Conservation (phyloP, 2,113 vertebrate species). For the Indicator indicator region DNA sequence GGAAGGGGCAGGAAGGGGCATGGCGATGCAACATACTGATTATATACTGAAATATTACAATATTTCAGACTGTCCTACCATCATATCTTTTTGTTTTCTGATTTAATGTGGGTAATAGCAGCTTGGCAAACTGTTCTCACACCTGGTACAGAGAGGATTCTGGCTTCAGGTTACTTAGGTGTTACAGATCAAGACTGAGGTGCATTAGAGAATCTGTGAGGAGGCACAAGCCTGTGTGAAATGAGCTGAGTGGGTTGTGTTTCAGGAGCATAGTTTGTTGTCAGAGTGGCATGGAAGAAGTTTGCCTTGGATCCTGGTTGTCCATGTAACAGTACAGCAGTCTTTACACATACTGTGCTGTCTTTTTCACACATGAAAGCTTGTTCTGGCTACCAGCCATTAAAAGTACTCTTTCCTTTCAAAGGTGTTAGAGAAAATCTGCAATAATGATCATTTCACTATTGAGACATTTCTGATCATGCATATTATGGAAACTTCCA, state of each 20-base stretch:
- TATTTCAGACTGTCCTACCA: not conserved
- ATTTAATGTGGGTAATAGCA: not conserved
- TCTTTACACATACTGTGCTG: not conserved
- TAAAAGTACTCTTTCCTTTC: not conserved
- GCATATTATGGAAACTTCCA: not conserved
- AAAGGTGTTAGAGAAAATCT: not conserved
- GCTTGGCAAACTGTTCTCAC: not conserved
- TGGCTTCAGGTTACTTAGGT: not conserved
- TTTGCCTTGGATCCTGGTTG: not conserved
- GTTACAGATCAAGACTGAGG: constrained; percentile 62
- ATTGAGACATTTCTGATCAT: not conserved
- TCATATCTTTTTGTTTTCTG: not conserved
- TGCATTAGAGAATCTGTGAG: constrained; percentile 55
- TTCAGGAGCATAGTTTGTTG: not conserved
- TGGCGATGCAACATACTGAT: not conserved
- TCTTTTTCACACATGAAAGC: not conserved
- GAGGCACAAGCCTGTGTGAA: not conserved
- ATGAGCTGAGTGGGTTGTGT: not conserved
- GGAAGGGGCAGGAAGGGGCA: not conserved
- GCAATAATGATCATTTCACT: not conserved
- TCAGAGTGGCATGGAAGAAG: not conserved
- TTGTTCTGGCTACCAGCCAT: not conserved
- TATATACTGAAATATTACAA: not conserved
- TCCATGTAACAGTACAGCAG: not conserved
- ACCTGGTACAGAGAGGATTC: not conserved